Evolutionary conservation across 1,140 invertebrate species (phyloP), one percentile per base, ranked within the genome.

Genomic region (Drosophila ironensis): DNA sequence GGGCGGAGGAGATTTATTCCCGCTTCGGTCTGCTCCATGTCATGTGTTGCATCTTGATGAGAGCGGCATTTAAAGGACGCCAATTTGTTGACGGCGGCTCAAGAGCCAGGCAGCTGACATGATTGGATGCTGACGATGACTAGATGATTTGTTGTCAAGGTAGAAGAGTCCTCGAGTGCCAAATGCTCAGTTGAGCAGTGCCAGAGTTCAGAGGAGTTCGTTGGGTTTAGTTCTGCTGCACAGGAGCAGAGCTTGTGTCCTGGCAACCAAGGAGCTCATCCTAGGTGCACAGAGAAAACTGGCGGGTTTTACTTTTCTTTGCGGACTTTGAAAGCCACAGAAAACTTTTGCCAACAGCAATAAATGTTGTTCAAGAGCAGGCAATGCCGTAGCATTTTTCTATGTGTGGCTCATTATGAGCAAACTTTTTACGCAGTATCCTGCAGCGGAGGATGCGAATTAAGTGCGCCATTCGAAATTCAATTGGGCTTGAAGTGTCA

Each of bases 401-500:
- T 17, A 25, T 4, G 51, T 60, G 56, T 42, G 25, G 8, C 56
- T 81, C 76, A 81, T 81, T 81, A 81, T 27, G 50, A 59, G 52
- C 28, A 48, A 66, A 73, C 60, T 75, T 74, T 69, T 54, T 68
- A 53, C 50, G 72, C 63, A 72, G 44, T 33, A 61, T 72, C 47
- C 61, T 77, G 38, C 48, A 54, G 41, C 20, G 51, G 19, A 63
- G 57, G 52, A 70, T 72, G 60, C 60, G 42, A 40, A 68, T 82
- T 51, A 72, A 82, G 67, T 76, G 67, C 52, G 51, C 54, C 64
- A 84, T 84, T 74, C 77, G 66, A 76, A 81, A 76, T 81, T 81
- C 77, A 81, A 81, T 81, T 81, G 77, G 61, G 77, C 77, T 82
- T 81, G 68, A 82, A 81, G 77, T 81, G 77, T 82, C 17, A 24